Conservation (phyloP, 2,113 vertebrate species). For the Numida meleagris region DNA sequence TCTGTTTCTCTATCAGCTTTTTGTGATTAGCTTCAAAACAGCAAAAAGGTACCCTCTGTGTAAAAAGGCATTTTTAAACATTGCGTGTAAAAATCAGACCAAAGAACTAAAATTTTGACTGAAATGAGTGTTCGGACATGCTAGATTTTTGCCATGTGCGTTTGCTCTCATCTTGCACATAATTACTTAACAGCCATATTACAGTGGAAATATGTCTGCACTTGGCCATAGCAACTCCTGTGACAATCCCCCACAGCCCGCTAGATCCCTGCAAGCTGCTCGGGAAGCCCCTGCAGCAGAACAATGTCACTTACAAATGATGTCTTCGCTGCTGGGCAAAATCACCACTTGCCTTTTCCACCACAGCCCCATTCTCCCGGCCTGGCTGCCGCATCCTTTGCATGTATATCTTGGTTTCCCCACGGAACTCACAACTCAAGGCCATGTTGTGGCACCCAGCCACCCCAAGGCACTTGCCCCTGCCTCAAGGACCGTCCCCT, state of each 20-base stretch:
- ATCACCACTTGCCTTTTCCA: not conserved
- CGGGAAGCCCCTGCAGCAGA: not conserved
- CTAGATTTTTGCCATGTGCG: not conserved
- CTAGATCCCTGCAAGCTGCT: not conserved
- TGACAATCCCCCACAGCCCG: rapidly evolving
- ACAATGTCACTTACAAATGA: not conserved
- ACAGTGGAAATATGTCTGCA: not conserved
- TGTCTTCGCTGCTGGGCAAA: not conserved
- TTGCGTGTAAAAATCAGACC: not conserved
- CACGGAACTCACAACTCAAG: not conserved
- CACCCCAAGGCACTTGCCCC: no score
- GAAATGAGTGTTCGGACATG: rapidly evolving
- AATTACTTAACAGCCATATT: not conserved
- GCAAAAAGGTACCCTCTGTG: not conserved
- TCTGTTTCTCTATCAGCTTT: not conserved
- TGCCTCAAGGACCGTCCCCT: no score
- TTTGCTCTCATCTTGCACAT: not conserved
- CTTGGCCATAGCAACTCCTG: not conserved
- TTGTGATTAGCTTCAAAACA: not conserved
- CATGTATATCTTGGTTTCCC: no score
- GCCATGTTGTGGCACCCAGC: not conserved
- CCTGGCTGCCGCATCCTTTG: no score
- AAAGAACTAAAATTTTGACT: not conserved
- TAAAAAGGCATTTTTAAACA: not conserved
- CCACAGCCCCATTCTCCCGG: not conserved